These are phyloP conservation scores for Ichneumon xanthorius DNA, from an alignment of 2,888 invertebrate genomes.

Conservation along the genomic window DNA sequence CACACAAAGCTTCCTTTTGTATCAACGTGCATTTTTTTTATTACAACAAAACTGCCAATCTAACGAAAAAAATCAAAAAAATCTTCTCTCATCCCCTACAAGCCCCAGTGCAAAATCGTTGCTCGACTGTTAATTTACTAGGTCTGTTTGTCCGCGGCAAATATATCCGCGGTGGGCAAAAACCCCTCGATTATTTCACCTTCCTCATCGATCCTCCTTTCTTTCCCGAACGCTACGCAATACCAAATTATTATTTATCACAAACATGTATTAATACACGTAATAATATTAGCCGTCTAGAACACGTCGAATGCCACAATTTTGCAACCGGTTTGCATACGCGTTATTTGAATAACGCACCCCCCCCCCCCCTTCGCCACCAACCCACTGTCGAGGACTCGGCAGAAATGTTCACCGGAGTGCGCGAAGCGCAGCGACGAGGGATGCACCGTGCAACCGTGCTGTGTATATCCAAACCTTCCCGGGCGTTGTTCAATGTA, in stretches of 20 bases:
- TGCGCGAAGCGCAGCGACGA: slow-evolving; percentile 22
- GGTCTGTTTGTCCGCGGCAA: neutral
- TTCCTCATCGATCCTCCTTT: slow-evolving; percentile 3
- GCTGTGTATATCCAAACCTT: slow-evolving; percentile 10
- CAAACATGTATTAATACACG: slow-evolving; percentile 13
- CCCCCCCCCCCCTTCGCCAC: too few relatives aligned
- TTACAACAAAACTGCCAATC: too few relatives aligned
- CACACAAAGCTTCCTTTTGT: too few relatives aligned
- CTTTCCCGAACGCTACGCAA: neutral
- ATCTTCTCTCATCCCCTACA: too few relatives aligned
- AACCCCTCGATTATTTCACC: neutral
- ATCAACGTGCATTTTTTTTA: too few relatives aligned
- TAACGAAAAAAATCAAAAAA: too few relatives aligned
- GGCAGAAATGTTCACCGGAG: slow-evolving; percentile 31
- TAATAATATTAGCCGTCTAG: slow-evolving; percentile 11
- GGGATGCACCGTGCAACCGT: slow-evolving; percentile 44
- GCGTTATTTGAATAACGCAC: slow-evolving; percentile 48
- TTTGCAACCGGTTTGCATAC: slow-evolving; percentile 25
- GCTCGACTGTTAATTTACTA: neutral
- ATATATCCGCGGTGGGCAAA: neutral
- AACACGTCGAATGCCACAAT: slow-evolving; percentile 11
- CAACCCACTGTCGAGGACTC: neutral
- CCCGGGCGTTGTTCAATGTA: slow-evolving; percentile 52
- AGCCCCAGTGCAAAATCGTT: too few relatives aligned
- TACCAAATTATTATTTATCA: neutral